A percentile compares a stretch with the other conserved stretches of the same genome.
These are phyloP conservation scores for Trissonchulus latispiculum DNA, from an alignment of 2,888 invertebrate genomes.

Conservation along the genomic window DNA sequence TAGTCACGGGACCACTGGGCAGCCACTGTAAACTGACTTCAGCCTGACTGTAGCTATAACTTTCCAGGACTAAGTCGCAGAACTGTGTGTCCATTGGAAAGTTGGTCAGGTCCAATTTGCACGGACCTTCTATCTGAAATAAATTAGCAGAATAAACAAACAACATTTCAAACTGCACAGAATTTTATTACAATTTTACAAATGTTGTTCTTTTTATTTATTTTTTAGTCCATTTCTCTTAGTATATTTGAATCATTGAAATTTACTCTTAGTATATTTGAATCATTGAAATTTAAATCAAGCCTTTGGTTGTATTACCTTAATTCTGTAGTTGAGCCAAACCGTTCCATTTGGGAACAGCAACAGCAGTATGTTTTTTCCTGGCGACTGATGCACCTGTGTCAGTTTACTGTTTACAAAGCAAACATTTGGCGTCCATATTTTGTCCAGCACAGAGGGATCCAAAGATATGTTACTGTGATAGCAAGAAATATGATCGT, in stretches of 20 bases:
- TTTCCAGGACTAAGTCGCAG: conserved; percentile 13
- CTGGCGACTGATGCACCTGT: conserved; percentile 40
- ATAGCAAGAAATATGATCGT: neutral
- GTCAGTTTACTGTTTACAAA: conserved; percentile 44
- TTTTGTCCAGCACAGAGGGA: conserved; percentile 29
- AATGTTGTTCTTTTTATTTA: too few relatives aligned
- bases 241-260: too few relatives aligned
- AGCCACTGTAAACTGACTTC: conserved; percentile 9
- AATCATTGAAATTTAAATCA: too few relatives aligned
- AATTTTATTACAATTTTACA: too few relatives aligned
- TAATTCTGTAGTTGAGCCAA: conserved; percentile 36
- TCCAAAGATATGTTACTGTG: neutral
- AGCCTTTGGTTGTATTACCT: too few relatives aligned
- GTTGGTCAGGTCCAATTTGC: conserved; percentile 10
- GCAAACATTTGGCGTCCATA: conserved; percentile 44
- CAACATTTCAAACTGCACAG: too few relatives aligned
- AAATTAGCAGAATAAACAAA: too few relatives aligned
- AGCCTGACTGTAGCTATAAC: conserved; percentile 12
- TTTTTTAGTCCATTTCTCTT: too few relatives aligned
- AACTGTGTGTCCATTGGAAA: conserved; percentile 15
- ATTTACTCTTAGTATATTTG: too few relatives aligned
- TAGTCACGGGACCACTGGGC: neutral
- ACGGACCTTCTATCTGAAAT: conserved; percentile 18
- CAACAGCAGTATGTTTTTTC: conserved; percentile 39
- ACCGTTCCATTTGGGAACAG: conserved; percentile 42